phyloP scores from a whole-genome alignment of 1,140 invertebrate genomes.

The Cyclargus thomasi region DNA sequence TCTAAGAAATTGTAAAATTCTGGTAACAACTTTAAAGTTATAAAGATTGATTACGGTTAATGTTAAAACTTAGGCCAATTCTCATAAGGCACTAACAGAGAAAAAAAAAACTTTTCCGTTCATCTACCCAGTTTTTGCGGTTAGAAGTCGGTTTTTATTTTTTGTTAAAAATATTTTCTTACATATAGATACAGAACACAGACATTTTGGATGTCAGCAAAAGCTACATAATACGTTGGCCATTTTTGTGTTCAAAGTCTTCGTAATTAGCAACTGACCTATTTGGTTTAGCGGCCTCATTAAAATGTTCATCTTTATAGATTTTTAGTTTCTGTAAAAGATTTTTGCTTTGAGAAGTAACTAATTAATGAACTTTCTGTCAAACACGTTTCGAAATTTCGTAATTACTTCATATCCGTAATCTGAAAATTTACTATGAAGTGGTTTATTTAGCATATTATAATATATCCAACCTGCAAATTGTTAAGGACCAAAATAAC shows the following conservation, averaged over 20 bases:
- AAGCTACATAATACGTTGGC: not conserved
- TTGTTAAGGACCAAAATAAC: too few relatives aligned
- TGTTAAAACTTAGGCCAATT: too few relatives aligned
- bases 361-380: not conserved
- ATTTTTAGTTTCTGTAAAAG: not conserved
- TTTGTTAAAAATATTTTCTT: not conserved
- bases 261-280: slow-evolving; percentile 9
- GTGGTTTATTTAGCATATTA: too few relatives aligned
- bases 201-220: not conserved
- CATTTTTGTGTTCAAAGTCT: not conserved
- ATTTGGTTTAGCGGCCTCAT: slow-evolving; percentile 11
- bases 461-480: too few relatives aligned
- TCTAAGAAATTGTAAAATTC: too few relatives aligned
- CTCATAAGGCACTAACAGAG: too few relatives aligned
- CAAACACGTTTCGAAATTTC: not conserved
- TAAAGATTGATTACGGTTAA: too few relatives aligned
- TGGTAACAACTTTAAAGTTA: too few relatives aligned
- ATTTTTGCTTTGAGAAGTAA: not conserved
- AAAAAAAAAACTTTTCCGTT: too few relatives aligned
- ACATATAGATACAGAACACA: not conserved
- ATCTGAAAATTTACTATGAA: not conserved
- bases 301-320: not conserved
- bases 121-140: too few relatives aligned
- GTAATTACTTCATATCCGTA: not conserved
- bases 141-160: too few relatives aligned